Conservation (phyloP, 2,888 invertebrate genomes). For the Hydrotaea cyrtoneurina region DNA sequence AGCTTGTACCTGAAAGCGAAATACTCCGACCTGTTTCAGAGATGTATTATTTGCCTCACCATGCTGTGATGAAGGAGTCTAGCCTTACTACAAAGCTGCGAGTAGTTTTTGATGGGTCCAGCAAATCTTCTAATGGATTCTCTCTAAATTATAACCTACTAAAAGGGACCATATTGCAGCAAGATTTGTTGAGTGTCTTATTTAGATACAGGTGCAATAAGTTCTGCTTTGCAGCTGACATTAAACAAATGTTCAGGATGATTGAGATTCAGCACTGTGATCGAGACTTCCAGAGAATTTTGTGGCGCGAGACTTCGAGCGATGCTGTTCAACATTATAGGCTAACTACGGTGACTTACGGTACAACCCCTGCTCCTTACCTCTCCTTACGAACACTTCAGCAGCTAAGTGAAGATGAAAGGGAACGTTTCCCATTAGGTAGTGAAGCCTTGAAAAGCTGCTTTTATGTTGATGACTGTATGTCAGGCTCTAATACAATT, state of each 20-base stretch:
- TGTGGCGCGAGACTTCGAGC: constrained; percentile 20
- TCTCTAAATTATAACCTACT: constrained; percentile 51
- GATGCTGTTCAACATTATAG: constrained; percentile 20
- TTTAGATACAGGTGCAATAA: constrained; percentile 33
- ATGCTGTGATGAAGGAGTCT: constrained; percentile 47
- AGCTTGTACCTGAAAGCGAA: constrained; percentile 22
- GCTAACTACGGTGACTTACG: constrained; percentile 43
- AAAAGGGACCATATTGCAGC: constrained; percentile 49
- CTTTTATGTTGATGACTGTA: constrained; percentile 46
- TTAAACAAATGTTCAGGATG: constrained; percentile 58
- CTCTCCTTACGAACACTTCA: constrained; percentile 31
- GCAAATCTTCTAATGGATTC: constrained; percentile 32
- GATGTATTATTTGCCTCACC: constrained; percentile 52
- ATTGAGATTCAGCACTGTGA: constrained; percentile 34
- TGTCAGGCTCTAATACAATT: constrained; percentile 41
- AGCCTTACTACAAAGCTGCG: constrained; percentile 52
- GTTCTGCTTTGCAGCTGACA: constrained; percentile 40
- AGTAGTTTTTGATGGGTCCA: constrained; percentile 38
- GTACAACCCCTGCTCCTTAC: not conserved
- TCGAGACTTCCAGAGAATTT: constrained; percentile 30
- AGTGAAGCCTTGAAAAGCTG: constrained; percentile 8
- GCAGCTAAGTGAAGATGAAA: constrained; percentile 39
- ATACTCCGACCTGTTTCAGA: not conserved
- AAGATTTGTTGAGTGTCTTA: constrained; percentile 23
- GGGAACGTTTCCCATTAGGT: not conserved